These are phyloP conservation scores for Dolichopus griseipennis DNA, from an alignment of 2,888 invertebrate genomes.

Conservation along the genomic window DNA sequence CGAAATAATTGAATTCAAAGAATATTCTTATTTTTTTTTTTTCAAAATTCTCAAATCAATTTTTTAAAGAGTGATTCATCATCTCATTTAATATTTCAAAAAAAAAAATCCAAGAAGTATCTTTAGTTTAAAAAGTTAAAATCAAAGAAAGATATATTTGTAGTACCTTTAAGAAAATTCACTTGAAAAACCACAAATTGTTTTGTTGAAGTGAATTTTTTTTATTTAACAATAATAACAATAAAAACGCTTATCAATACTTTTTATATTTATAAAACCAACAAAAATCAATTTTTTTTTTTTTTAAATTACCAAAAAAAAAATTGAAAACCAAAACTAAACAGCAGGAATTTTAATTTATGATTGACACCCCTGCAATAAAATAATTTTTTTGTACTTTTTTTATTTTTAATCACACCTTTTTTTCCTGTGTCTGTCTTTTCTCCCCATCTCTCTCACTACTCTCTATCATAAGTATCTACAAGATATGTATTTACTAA, in stretches of 20 bases:
- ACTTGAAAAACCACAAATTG: not conserved
- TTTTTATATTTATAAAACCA: not conserved
- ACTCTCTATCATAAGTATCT: no score
- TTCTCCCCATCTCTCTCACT: not conserved
- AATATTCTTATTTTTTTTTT: no score
- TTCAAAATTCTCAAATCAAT: no score
- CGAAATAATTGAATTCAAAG: no score
- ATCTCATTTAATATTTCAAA: not conserved
- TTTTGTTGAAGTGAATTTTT: not conserved
- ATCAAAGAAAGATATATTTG: no score
- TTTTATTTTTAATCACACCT: not conserved
- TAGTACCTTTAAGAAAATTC: not conserved
- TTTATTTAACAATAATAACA: no score
- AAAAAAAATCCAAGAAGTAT: no score
- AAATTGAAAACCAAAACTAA: not conserved
- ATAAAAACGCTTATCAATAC: not conserved
- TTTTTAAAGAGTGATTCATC: not conserved
- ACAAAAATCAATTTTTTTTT: not conserved
- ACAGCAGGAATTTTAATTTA: conserved; percentile 6
- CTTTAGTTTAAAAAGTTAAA: no score
- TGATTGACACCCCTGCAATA: not conserved
- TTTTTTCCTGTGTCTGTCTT: not conserved
- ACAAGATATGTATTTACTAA: no score
- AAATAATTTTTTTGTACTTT: no score
- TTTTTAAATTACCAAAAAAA: not conserved